These are phyloP conservation scores for Toxotes lorentzi DNA, from an alignment of 2,797 vertebrate species.

Conservation along the genomic window DNA sequence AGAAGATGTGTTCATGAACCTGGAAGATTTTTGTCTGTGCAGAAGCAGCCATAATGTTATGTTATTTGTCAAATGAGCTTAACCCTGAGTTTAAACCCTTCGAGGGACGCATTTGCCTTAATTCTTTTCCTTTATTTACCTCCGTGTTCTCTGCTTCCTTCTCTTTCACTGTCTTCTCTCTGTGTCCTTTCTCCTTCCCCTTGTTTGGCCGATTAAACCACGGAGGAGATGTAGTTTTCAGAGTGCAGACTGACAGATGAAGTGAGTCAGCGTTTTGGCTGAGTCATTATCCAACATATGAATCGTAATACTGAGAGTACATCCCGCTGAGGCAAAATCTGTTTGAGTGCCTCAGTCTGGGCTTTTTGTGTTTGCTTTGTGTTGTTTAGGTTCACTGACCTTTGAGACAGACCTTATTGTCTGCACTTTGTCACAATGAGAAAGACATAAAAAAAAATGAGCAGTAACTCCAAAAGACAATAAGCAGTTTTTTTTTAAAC, in stretches of 20 bases:
- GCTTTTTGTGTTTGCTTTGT: background rate
- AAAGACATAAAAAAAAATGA: background rate
- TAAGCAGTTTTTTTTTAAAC: no score
- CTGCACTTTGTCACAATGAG: background rate
- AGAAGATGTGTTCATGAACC: conserved; percentile 1
- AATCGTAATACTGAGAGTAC: conserved; percentile 25
- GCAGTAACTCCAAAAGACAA: no score
- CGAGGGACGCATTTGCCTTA: background rate
- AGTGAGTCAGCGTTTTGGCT: conserved; percentile 70
- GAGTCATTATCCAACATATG: conserved; percentile 52
- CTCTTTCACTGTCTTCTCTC: background rate
- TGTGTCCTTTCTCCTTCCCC: conserved; percentile 13
- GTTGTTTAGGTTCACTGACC: conserved; percentile 13
- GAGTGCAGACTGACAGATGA: conserved; percentile 60
- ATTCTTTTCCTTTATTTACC: conserved; percentile 1
- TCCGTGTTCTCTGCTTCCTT: background rate
- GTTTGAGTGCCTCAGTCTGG: background rate
- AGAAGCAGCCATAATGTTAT: background rate
- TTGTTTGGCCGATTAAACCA: conserved; percentile 69
- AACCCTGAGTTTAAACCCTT: conserved; percentile 21
- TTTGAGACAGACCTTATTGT: background rate
- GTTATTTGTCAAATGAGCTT: conserved; percentile 31
- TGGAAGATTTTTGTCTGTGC: conserved; percentile 1
- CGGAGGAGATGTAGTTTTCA: conserved; percentile 53
- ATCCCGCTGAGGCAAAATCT: conserved; percentile 7